A percentile compares a stretch with the other conserved stretches of the same genome.
Evolutionary conservation across 2,888 invertebrate genomes (phyloP).

Genomic region (Himalopsyche kuldschensis): DNA sequence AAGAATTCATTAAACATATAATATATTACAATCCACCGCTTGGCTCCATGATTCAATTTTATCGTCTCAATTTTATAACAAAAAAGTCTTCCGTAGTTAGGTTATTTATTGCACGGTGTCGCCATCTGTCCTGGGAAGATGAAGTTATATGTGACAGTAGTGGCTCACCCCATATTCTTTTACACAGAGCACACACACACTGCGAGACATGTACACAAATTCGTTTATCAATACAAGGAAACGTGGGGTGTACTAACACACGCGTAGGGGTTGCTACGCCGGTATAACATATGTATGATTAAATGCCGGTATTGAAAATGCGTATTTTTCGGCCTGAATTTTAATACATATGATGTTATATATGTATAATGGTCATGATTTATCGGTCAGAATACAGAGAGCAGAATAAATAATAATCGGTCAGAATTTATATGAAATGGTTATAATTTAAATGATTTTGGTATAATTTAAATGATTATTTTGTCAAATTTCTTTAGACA

Average conservation of each 20-base stretch:
- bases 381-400: too few relatives aligned
- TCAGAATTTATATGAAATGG: too few relatives aligned
- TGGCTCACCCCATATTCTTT: not conserved
- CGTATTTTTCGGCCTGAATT: too few relatives aligned
- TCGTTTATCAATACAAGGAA: not conserved
- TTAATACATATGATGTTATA: too few relatives aligned
- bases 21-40: not conserved
- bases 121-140: constrained; percentile 23
- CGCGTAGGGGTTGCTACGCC: too few relatives aligned
- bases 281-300: too few relatives aligned
- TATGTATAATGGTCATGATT: too few relatives aligned
- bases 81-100: not conserved
- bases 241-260: not conserved
- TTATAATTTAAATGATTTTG: too few relatives aligned
- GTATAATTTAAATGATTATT: too few relatives aligned
- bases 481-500: too few relatives aligned
- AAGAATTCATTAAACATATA: not conserved
- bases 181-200: not conserved
- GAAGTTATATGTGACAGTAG: constrained; percentile 27
- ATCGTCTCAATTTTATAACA: not conserved
- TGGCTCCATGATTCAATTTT: not conserved
- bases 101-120: constrained; percentile 14
- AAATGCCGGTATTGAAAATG: too few relatives aligned
- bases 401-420: too few relatives aligned
- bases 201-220: not conserved